These are phyloP conservation scores for Lichenostomus cassidix DNA, from an alignment of 2,113 vertebrate genomes.

Conservation along the genomic window DNA sequence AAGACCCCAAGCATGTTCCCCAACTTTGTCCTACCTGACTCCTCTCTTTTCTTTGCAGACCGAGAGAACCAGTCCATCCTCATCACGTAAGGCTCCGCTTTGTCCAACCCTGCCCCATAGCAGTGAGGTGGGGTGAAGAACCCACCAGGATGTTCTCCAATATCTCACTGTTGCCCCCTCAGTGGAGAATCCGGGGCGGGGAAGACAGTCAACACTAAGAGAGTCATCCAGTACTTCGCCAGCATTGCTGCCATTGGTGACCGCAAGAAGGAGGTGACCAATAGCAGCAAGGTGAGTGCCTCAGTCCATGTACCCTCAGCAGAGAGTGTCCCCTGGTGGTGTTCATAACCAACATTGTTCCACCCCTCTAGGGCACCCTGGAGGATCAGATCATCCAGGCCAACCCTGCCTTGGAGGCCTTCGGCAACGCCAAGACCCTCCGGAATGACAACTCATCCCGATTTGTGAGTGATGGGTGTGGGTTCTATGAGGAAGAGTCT, in stretches of 20 bases:
- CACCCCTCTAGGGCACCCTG: slow-evolving; percentile 77
- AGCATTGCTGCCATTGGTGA: slow-evolving; percentile 84
- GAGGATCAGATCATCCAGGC: slow-evolving; percentile 91
- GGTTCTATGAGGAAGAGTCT: not conserved
- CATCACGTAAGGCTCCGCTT: slow-evolving; percentile 38
- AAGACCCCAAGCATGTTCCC: not conserved
- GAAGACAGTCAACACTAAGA: slow-evolving; percentile 96
- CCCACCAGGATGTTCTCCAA: not conserved
- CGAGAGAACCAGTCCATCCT: slow-evolving; percentile 20
- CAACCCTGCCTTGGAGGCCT: slow-evolving; percentile 87
- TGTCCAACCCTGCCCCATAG: not conserved
- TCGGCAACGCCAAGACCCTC: slow-evolving; percentile 86
- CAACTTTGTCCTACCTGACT: not conserved
- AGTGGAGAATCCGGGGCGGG: slow-evolving; percentile 96
- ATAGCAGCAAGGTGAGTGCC: slow-evolving; percentile 81
- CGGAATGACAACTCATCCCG: slow-evolving; percentile 84
- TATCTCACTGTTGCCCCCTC: not conserved
- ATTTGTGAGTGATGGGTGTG: slow-evolving; percentile 73
- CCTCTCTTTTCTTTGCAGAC: not conserved
- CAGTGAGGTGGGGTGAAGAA: not conserved
- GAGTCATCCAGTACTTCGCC: slow-evolving; percentile 94
- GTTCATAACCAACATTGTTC: not conserved
- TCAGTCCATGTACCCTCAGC: not conserved
- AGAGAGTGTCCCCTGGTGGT: not conserved
- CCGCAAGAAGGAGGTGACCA: slow-evolving; percentile 81